phyloP scores from a whole-genome alignment of 2,888 invertebrate species.

The Drosophila mettleri region DNA sequence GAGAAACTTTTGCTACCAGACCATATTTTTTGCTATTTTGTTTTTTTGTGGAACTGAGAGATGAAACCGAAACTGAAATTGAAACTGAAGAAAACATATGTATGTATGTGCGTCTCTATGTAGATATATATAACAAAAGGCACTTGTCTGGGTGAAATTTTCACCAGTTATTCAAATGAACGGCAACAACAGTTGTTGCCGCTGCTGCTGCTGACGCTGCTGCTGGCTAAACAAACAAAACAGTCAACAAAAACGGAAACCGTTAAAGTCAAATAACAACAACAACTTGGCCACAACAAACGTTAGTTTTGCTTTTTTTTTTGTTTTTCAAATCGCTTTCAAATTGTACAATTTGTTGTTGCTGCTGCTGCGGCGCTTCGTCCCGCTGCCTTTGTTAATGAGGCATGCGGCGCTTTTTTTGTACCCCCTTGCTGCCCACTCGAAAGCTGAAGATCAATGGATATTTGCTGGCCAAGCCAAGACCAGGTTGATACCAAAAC shows the following conservation, averaged over 20 bases:
- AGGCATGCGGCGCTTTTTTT: constrained; percentile 73
- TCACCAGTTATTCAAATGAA: constrained; percentile 79
- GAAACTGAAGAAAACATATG: constrained; percentile 43
- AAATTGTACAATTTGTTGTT: constrained; percentile 59
- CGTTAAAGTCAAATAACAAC: constrained; percentile 70
- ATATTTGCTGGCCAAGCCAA: constrained; percentile 51
- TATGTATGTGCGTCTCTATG: constrained; percentile 5
- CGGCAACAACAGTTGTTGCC: constrained; percentile 36
- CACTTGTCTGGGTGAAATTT: constrained; percentile 81
- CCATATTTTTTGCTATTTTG: constrained; percentile 26
- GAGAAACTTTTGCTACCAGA: constrained; percentile 69
- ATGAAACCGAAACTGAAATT: constrained; percentile 59
- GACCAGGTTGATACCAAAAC: constrained; percentile 48
- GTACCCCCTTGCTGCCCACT: constrained; percentile 48
- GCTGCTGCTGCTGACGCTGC: constrained; percentile 28
- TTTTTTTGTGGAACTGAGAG: constrained; percentile 40
- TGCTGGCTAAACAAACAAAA: constrained; percentile 68
- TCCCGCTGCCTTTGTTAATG: constrained; percentile 67
- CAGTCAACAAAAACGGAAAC: constrained; percentile 77
- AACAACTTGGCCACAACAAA: constrained; percentile 49
- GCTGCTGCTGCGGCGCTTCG: constrained; percentile 44
- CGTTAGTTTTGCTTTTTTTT: constrained; percentile 25
- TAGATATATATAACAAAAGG: constrained; percentile 64
- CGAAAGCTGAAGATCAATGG: constrained; percentile 72
- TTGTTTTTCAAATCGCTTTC: constrained; percentile 68